A percentile compares a stretch with the other conserved stretches of the same genome.
phyloP scores from a whole-genome alignment of 2,797 vertebrate species.

The Botia kubotai region DNA sequence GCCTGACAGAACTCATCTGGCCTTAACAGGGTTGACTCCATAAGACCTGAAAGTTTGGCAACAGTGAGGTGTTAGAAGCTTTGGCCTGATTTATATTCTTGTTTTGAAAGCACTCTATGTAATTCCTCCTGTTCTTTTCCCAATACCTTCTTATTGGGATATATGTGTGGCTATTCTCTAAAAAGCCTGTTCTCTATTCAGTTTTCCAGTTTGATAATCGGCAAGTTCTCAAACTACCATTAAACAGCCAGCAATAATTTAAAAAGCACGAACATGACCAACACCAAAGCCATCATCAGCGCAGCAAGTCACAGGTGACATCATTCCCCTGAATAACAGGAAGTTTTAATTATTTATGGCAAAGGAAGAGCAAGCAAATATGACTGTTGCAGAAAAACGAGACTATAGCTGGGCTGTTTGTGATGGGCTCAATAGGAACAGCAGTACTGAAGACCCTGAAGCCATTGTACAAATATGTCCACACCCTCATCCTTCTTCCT shows the following conservation, averaged over 20 bases:
- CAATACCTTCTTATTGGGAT: background rate
- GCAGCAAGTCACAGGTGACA: constrained; percentile 4
- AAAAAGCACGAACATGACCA: background rate
- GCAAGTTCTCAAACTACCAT: constrained; percentile 10
- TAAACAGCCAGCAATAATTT: background rate
- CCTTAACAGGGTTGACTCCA: too few relatives aligned
- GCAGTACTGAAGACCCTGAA: constrained; percentile 61
- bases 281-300: constrained; percentile 20
- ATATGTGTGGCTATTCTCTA: background rate
- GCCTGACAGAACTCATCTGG: background rate
- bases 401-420: constrained; percentile 25
- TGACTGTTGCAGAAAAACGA: constrained; percentile 17
- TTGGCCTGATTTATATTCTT: constrained; percentile 35
- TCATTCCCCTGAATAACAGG: constrained; percentile 29
- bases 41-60: constrained; percentile 3
- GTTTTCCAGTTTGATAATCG: background rate
- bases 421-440: constrained; percentile 39
- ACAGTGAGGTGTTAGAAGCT: constrained; percentile 12
- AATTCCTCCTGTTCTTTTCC: background rate
- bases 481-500: constrained; percentile 36
- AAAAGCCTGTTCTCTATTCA: background rate
- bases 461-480: constrained; percentile 67
- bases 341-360: constrained; percentile 60
- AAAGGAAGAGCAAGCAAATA: constrained; percentile 50
- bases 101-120: background rate